These are phyloP conservation scores for Strix uralensis DNA, from an alignment of 2,113 vertebrate genomes.

Conservation along the genomic window DNA sequence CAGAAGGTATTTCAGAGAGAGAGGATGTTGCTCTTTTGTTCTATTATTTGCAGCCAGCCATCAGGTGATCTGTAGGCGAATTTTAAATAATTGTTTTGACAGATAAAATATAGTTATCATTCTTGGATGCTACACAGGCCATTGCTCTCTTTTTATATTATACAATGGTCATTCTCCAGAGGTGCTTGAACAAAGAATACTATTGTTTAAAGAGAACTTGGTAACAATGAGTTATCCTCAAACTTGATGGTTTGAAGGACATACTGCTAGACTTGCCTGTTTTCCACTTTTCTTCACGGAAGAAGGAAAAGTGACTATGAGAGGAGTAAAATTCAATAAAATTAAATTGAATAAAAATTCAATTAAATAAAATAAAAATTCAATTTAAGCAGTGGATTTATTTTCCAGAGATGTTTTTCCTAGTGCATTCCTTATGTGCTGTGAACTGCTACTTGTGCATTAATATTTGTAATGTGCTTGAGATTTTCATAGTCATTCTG, in stretches of 20 bases:
- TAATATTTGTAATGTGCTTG: background rate
- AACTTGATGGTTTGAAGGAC: background rate
- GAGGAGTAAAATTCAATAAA: background rate
- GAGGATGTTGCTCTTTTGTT: background rate
- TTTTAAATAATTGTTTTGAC: background rate
- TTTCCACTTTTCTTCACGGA: background rate
- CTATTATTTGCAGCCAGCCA: background rate
- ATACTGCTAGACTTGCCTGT: background rate
- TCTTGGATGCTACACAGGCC: background rate
- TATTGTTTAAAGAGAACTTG: background rate
- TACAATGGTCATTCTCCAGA: background rate
- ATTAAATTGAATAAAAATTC: too few relatives aligned
- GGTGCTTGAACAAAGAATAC: background rate
- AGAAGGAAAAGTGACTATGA: background rate
- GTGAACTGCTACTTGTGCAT: background rate
- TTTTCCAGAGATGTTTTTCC: background rate
- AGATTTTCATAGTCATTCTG: background rate
- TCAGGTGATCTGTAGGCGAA: background rate
- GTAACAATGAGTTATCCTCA: background rate
- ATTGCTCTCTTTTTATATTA: background rate
- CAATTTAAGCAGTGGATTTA: background rate
- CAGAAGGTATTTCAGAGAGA: background rate
- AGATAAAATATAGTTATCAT: background rate
- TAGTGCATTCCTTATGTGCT: background rate
- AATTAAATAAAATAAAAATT: too few relatives aligned